Percentiles rank a stretch among this genome's conserved stretches.
phyloP scores from a whole-genome alignment of 2,797 vertebrate species.

The Propithecus deckenii region DNA sequence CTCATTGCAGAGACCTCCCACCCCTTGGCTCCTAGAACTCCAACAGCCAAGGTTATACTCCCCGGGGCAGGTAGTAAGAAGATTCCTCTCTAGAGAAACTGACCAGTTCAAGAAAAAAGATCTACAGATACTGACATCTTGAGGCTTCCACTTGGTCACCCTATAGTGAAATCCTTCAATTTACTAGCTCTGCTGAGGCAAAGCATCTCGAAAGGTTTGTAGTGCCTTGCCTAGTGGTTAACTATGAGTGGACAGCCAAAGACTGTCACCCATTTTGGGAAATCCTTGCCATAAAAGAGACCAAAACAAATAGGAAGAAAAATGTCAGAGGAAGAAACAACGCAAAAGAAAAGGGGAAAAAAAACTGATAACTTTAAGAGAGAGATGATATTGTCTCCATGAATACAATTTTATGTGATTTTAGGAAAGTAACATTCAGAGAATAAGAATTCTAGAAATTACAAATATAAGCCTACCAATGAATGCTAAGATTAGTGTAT shows the following conservation, averaged over 20 bases:
- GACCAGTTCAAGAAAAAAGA: neutral
- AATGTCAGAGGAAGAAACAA: neutral
- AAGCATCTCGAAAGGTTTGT: neutral
- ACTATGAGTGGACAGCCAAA: neutral
- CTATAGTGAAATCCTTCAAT: neutral
- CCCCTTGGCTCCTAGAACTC: neutral
- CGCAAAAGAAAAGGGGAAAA: neutral
- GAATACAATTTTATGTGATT: neutral
- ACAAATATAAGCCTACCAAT: neutral
- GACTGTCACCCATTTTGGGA: neutral
- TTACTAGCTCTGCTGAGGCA: neutral
- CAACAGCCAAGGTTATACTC: neutral
- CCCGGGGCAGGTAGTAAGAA: neutral
- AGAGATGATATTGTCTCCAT: neutral
- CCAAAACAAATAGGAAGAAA: neutral
- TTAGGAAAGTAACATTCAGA: neutral
- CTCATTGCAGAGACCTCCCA: neutral
- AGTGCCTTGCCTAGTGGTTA: neutral
- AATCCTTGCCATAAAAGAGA: neutral
- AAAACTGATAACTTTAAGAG: neutral
- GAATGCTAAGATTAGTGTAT: neutral
- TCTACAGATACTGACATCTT: neutral
- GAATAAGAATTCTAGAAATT: conserved; percentile 4
- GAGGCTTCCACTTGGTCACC: neutral
- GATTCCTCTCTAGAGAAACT: neutral